A percentile compares a stretch with the other conserved stretches of the same genome.
Evolutionary conservation across 1,140 invertebrate genomes (phyloP).

Genomic region (Conus ventricosus): DNA sequence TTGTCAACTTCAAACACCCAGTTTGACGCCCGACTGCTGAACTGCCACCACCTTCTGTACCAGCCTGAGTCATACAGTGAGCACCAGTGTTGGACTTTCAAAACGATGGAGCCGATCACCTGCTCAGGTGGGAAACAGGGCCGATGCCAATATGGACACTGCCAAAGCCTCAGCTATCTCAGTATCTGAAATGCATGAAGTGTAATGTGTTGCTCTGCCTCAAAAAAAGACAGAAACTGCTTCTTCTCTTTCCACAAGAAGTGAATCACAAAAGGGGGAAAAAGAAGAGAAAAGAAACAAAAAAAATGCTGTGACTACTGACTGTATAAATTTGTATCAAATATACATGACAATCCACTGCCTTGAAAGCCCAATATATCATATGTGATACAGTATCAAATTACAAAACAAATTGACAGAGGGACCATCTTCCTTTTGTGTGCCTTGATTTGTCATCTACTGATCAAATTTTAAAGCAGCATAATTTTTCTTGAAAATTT

Average conservation of each 20-base stretch:
- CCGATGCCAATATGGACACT: no score
- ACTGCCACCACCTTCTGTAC: neutral
- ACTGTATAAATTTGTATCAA: no score
- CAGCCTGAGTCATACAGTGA: neutral
- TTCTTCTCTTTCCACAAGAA: conserved; percentile 27
- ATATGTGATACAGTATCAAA: no score
- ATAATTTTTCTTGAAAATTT: no score
- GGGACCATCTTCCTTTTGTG: no score
- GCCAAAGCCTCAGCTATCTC: neutral
- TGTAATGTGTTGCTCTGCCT: conserved; percentile 34
- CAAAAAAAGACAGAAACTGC: conserved; percentile 40
- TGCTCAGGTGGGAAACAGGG: neutral
- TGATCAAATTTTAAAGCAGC: no score
- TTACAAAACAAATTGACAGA: no score
- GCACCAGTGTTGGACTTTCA: neutral
- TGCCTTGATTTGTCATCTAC: no score
- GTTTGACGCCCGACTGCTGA: neutral
- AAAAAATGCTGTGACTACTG: no score
- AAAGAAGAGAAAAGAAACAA: no score
- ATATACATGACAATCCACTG: no score
- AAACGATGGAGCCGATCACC: neutral
- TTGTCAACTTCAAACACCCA: neutral
- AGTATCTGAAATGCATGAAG: conserved; percentile 21
- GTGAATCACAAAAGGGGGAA: neutral
- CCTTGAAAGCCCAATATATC: no score